Evolutionary conservation across 2,797 vertebrate genomes (phyloP).

Genomic region (Tachyglossus aculeatus): DNA sequence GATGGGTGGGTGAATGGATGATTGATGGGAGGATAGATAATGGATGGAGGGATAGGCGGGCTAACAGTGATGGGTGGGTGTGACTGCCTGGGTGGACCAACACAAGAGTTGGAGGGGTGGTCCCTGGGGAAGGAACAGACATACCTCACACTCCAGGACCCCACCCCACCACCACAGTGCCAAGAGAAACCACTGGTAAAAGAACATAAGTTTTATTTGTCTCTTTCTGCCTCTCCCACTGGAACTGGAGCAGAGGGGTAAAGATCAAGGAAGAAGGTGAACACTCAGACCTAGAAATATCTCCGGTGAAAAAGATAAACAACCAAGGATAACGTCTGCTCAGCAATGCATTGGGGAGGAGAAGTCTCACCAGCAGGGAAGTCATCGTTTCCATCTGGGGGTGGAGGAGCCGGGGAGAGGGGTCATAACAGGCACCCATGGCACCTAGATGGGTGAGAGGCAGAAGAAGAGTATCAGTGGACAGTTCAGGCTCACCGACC

Average conservation of each 20-base stretch:
- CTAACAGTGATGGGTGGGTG: too few species aligned
- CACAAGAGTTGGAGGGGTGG: too few species aligned
- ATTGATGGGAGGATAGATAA: too few species aligned
- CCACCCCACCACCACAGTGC: too few species aligned
- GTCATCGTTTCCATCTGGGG: not conserved
- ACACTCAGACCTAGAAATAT: not conserved
- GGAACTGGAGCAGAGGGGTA: not conserved
- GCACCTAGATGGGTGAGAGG: constrained; percentile 27
- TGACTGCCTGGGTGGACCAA: too few species aligned
- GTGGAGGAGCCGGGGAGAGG: not conserved
- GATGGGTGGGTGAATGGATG: too few species aligned
- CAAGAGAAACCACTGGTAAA: not conserved
- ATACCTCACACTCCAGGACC: too few species aligned
- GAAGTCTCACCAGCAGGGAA: not conserved
- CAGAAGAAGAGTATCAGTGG: not conserved
- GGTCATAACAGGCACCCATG: not conserved
- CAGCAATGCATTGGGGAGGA: not conserved
- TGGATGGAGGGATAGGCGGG: too few species aligned
- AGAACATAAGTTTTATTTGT: too few species aligned
- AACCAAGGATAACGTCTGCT: constrained; percentile 2
- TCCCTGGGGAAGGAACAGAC: too few species aligned
- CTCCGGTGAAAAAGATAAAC: not conserved
- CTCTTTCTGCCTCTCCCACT: too few species aligned
- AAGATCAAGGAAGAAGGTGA: not conserved
- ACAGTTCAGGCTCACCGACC: not conserved